These are phyloP conservation scores for Mesitornis unicolor DNA, from an alignment of 2,113 vertebrate species.

Conservation along the genomic window DNA sequence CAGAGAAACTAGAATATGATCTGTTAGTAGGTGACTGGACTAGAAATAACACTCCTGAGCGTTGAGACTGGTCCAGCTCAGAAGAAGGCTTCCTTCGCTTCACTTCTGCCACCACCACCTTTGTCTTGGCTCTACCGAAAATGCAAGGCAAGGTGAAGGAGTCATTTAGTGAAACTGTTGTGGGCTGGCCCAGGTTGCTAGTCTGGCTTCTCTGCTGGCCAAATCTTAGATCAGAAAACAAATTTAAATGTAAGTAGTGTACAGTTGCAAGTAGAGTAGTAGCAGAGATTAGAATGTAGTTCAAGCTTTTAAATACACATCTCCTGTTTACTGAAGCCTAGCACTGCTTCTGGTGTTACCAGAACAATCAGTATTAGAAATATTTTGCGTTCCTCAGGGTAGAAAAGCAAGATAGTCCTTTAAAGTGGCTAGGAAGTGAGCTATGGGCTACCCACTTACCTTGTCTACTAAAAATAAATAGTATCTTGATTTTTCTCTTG, in stretches of 20 bases:
- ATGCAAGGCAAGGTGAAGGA: too few species aligned
- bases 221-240: not conserved
- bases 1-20: not conserved
- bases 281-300: not conserved
- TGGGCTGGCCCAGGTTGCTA: not conserved
- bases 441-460: not conserved
- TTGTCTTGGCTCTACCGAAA: not conserved
- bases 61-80: not conserved
- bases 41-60: not conserved
- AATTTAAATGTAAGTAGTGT: not conserved
- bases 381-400: not conserved
- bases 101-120: not conserved
- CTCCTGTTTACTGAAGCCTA: not conserved
- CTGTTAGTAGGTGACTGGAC: not conserved
- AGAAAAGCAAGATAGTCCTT: not conserved
- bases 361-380: not conserved
- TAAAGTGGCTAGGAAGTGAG: not conserved
- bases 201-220: not conserved
- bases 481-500: not conserved
- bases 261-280: not conserved
- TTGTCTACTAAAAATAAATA: not conserved
- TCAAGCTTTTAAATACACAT: not conserved
- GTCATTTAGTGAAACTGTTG: accelerated
- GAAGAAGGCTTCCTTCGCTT: not conserved
- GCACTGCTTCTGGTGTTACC: not conserved